These are phyloP conservation scores for Protophormia terraenovae DNA, from an alignment of 2,888 invertebrate species.

Conservation along the genomic window DNA sequence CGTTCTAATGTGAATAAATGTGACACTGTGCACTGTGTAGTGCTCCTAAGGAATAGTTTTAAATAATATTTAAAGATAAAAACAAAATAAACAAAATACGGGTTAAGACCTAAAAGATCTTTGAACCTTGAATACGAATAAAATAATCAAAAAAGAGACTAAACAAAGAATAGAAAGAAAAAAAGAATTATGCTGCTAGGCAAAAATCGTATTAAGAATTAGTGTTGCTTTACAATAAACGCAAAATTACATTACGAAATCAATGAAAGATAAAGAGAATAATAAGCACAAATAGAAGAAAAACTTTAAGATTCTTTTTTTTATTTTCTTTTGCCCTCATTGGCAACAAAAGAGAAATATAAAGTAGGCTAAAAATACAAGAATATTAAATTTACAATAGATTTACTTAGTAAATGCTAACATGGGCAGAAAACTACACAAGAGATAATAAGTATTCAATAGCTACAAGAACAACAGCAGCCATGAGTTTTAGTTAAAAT, in stretches of 20 bases:
- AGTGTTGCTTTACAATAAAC: not conserved
- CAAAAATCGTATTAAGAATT: not conserved
- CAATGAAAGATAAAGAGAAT: not conserved
- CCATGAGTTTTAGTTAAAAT: not conserved
- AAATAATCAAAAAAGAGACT: not conserved
- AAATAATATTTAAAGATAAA: constrained; percentile 7
- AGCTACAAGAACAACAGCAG: not conserved
- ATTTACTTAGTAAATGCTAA: constrained; percentile 15
- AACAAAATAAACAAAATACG: constrained; percentile 13
- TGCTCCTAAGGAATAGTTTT: not conserved
- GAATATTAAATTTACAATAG: constrained; percentile 36
- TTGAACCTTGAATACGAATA: not conserved
- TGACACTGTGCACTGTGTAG: too few relatives aligned
- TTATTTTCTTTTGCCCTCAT: not conserved
- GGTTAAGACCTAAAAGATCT: constrained; percentile 37
- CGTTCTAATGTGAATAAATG: too few relatives aligned
- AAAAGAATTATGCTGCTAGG: constrained; percentile 4
- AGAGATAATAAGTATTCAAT: not conserved
- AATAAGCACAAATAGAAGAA: not conserved
- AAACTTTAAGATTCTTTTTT: not conserved
- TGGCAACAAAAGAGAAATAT: not conserved
- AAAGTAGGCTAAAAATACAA: not conserved
- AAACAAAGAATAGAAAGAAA: not conserved
- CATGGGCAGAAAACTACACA: not conserved
- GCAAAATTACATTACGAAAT: constrained; percentile 3